Base-by-base conservation (phyloP, 1,140 invertebrate genomes). In the Drosophila ohnishii region DNA sequence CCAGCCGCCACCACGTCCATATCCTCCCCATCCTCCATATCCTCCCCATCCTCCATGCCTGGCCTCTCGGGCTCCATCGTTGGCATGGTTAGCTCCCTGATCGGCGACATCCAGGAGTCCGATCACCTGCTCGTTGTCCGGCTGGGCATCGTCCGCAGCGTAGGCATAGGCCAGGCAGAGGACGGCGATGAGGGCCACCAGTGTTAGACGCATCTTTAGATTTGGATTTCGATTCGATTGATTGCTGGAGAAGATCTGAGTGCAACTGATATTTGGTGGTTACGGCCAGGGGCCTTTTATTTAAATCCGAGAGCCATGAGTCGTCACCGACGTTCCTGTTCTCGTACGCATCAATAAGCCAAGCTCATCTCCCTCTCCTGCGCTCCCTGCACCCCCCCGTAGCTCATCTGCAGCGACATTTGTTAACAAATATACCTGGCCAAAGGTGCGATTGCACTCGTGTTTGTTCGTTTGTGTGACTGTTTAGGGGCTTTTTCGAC, bases 331-430 rank as follows among this genome's bases (percentile, higher is more conserved):
- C 72, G 73, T 76, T 76, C 73, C 73, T 67, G 62, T 75, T 76
- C 73, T 66, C 72, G 42, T 32, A 75, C 73, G 72, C 73, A 76
- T 76, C 73, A 67, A 60, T 76, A 75, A 59, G 55, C 47, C 34
- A 40, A 40, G 19, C 14, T 58, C 13, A 22, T 64, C 22, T 51
- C 5, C 25, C 22, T 7, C 25, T 45, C 14, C 37, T 39, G 25
- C 16, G 13, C 25, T 44, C 16, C n/a, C 35, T 11, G 28, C 48
- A 22, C 3, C n/a, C 60, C 34, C 28, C 19, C 19, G 19, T 22
- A 37, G 35, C 37, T 44, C 55, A 51, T 14, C 42, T 19, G 19
- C 28, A 28, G 13, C 14, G 28, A 32, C 32, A 28, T 11, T 25
- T 35, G 35, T 32, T 56, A 50, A 10, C 16, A 22, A 32, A 5